phyloP scores from a whole-genome alignment of 2,888 invertebrate genomes.

The Cheilosia soror region DNA sequence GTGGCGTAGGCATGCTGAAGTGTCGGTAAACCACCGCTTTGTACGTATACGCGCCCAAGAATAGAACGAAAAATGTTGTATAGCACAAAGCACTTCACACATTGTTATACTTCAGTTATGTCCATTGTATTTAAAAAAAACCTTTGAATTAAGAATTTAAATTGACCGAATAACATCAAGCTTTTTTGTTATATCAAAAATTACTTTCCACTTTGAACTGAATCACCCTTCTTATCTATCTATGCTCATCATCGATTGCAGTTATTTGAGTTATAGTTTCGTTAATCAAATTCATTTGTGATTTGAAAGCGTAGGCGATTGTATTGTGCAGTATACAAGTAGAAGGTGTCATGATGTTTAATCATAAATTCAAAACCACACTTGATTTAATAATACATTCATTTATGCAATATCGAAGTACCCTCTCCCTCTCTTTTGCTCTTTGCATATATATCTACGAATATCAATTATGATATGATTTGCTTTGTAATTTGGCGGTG shows the following conservation, averaged over 20 bases:
- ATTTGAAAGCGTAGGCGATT: constrained; percentile 46
- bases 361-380: constrained; percentile 68
- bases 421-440: not conserved
- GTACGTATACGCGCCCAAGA: too few species aligned
- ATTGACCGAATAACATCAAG: too few species aligned
- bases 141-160: too few species aligned
- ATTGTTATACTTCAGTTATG: too few species aligned
- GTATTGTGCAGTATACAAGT: constrained; percentile 18
- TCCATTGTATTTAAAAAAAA: too few species aligned
- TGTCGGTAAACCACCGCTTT: too few species aligned
- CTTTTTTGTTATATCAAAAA: too few species aligned
- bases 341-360: constrained; percentile 60
- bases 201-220: too few species aligned
- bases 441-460: not conserved
- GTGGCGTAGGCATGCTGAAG: too few species aligned
- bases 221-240: not conserved
- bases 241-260: constrained; percentile 40
- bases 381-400: constrained; percentile 40
- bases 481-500: constrained; percentile 57
- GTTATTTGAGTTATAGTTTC: constrained; percentile 25
- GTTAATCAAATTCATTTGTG: constrained; percentile 28
- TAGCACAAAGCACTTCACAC: too few species aligned
- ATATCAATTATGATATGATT: constrained; percentile 56
- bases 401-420: constrained; percentile 48
- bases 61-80: too few species aligned